Evolutionary conservation across 2,888 invertebrate species (phyloP), one percentile per base, ranked within the genome.

Genomic region (Dorcus hopei): DNA sequence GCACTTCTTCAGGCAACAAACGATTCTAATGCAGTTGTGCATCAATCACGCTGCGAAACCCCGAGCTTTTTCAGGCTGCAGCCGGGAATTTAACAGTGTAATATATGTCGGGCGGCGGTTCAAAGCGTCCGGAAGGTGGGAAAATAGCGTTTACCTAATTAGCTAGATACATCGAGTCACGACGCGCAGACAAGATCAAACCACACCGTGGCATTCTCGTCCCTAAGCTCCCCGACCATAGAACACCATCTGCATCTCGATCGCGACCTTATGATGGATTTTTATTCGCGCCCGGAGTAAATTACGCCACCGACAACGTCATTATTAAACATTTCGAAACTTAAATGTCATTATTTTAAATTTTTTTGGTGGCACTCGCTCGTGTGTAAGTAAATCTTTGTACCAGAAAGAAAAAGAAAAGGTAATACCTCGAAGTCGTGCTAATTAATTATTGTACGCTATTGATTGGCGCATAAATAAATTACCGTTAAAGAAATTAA

Each of bases 81-180:
- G 26, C 2, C 38, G 42, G 41, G 42, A 50, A 58, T 45, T 58
- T 61, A 58, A 59, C 57, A 62, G 62, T 53, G 62, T 57, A 62
- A 50, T 52, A 47, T 47, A 55, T 45, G 16, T 48, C 48, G 49
- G 51, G 56, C 56, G 61, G 58, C 57, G 45, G 50, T 56, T 58
- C 59, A 62, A 62, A 59, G 57, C 52, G 16, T 55, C 42, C 47
- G 54, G 49, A 59, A 59, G 64, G 61, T 57, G 59, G 59, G 61
- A 64, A 61, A 58, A 58, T 58, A 55, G 52, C 61, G 59, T 58
- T 64, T 60, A 61, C 61, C 61, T 64, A 64, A 64, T 64, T 64
- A 64, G 61, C 60, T 59, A 58, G 64, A 58, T 60, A 59, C 62
- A 61, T 55, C 58, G 45, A 62, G 64, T 64, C 61, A 62, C 61